Conservation (phyloP, 2,113 vertebrate genomes). For the Carassius carassius region DNA sequence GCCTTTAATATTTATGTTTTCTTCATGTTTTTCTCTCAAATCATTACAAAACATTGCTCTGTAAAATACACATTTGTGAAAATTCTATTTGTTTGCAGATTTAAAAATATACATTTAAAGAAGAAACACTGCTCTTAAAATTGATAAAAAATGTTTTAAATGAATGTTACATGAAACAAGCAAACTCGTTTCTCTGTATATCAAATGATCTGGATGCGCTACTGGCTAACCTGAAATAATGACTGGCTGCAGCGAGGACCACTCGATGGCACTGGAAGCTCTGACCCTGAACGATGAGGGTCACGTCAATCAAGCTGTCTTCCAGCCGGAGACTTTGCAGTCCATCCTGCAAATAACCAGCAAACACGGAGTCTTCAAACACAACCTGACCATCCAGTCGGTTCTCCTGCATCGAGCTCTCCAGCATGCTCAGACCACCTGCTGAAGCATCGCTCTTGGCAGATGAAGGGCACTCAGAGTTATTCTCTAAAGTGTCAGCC, state of each 20-base stretch:
- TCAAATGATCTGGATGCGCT: background rate
- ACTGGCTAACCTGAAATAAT: conserved; percentile 89
- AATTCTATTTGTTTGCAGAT: background rate
- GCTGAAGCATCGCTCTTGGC: conserved; percentile 61
- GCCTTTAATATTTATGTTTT: conserved; percentile 88
- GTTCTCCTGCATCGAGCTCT: conserved; percentile 72
- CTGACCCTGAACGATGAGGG: conserved; percentile 82
- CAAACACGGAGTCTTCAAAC: conserved; percentile 84
- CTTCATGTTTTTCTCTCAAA: conserved; percentile 90
- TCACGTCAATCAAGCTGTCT: conserved; percentile 88
- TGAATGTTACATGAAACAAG: background rate
- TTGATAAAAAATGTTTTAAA: no score
- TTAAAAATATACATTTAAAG: background rate
- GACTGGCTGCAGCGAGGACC: conserved; percentile 92
- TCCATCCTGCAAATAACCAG: conserved; percentile 86
- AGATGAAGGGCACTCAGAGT: conserved; percentile 73
- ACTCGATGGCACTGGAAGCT: conserved; percentile 91
- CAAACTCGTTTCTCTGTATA: background rate
- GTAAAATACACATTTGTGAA: background rate
- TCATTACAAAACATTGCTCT: conserved; percentile 99
- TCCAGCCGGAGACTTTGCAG: conserved; percentile 88
- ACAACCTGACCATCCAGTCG: conserved; percentile 76
- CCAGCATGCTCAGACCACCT: conserved; percentile 69
- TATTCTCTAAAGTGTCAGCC: conserved; percentile 84
- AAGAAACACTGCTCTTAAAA: background rate